phyloP scores from a whole-genome alignment of 2,113 vertebrate species.

The Scomber scombrus region DNA sequence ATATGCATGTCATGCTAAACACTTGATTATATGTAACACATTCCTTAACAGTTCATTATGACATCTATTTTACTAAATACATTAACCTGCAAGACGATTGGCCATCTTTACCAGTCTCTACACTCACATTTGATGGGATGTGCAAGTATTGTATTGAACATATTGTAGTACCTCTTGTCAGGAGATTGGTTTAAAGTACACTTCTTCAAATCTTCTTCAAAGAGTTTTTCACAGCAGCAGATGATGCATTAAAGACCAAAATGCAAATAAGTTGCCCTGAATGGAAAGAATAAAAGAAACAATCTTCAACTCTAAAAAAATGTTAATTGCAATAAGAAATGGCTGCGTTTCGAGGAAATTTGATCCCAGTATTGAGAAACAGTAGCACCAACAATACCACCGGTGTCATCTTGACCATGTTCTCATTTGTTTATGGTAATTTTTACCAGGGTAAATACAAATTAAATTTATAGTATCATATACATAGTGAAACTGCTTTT shows the following conservation, averaged over 20 bases:
- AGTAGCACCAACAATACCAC: conserved; percentile 7
- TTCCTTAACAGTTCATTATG: not conserved
- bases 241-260: conserved; percentile 23
- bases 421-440: too few species aligned
- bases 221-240: conserved; percentile 9
- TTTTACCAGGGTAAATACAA: too few species aligned
- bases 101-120: not conserved
- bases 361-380: not conserved
- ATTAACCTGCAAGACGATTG: not conserved
- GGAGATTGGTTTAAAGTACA: conserved; percentile 24
- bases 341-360: not conserved
- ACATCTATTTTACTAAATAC: not conserved
- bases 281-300: not conserved
- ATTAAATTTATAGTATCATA: not conserved
- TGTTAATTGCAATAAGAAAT: conserved; percentile 1
- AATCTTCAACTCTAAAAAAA: conserved; percentile 3
- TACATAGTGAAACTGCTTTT: conserved; percentile 8
- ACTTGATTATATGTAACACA: not conserved
- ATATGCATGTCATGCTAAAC: not conserved
- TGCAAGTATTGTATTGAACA: not conserved
- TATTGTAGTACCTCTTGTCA: not conserved
- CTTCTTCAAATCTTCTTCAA: conserved; percentile 18
- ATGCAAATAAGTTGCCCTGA: conserved; percentile 3
- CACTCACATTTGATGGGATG: not conserved
- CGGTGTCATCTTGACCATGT: conserved; percentile 24